phyloP scores from a whole-genome alignment of 2,888 invertebrate species.

The Lottia gigantea region DNA sequence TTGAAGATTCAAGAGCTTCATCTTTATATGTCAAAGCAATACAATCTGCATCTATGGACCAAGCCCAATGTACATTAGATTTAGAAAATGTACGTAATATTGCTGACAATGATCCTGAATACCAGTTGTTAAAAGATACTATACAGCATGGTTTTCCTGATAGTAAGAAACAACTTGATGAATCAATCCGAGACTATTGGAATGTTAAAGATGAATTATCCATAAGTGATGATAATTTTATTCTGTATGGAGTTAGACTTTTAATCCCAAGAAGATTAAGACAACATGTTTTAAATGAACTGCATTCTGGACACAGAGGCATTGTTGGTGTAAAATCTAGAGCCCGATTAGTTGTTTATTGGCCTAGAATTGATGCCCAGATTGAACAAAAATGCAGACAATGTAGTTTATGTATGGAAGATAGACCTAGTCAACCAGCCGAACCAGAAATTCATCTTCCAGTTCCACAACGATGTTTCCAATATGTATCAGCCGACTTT shows the following conservation, averaged over 20 bases:
- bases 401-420: neutral
- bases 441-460: neutral
- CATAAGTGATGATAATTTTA: conserved; percentile 1
- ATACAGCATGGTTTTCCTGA: conserved; percentile 1
- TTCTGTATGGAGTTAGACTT: conserved; percentile 1
- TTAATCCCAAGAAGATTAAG: neutral
- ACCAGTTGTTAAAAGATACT: neutral
- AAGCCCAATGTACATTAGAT: neutral
- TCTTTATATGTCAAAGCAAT: neutral
- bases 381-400: neutral
- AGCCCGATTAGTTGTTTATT: neutral
- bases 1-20: neutral
- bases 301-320: neutral
- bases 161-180: conserved; percentile 1
- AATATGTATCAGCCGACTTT: neutral
- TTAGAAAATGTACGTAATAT: neutral
- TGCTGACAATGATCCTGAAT: conserved; percentile 1
- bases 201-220: neutral
- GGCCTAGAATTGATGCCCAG: neutral
- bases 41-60: neutral
- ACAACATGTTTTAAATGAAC: neutral
- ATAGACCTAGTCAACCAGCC: neutral
- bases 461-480: neutral
- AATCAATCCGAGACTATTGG: neutral
- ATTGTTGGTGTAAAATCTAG: neutral